These are phyloP conservation scores for Sisor rabdophorus DNA, from an alignment of 2,113 vertebrate genomes.

Conservation along the genomic window DNA sequence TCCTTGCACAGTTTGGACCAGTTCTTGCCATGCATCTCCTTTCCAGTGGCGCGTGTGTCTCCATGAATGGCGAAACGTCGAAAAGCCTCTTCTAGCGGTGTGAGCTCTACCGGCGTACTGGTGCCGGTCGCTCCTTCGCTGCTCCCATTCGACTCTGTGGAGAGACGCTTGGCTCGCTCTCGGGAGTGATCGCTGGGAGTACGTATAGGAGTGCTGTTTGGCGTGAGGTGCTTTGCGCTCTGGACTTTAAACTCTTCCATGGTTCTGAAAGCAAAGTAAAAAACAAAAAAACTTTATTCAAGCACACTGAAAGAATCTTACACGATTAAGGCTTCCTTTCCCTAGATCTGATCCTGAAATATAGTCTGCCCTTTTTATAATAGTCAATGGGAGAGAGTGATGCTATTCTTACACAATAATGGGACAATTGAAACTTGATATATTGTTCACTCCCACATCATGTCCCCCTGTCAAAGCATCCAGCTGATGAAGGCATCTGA, in stretches of 20 bases:
- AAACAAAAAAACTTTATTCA: neutral
- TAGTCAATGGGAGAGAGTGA: neutral
- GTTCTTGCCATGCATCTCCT: slow-evolving; percentile 95
- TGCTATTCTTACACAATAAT: neutral
- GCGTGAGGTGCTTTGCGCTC: slow-evolving; percentile 66
- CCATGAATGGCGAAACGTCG: slow-evolving; percentile 88
- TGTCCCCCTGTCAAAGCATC: no score
- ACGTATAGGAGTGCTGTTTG: slow-evolving; percentile 59
- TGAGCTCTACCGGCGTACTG: slow-evolving; percentile 74
- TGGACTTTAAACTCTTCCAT: slow-evolving; percentile 74
- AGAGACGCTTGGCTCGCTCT: slow-evolving; percentile 71
- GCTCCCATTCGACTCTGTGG: slow-evolving; percentile 78
- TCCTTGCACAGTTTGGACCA: slow-evolving; percentile 96
- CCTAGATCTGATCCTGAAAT: neutral
- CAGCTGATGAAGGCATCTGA: no score
- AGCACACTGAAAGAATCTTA: neutral
- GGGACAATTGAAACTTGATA: neutral
- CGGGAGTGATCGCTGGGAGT: slow-evolving; percentile 65
- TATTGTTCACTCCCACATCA: no score
- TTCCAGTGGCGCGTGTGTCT: slow-evolving; percentile 86
- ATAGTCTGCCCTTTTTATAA: neutral
- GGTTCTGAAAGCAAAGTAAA: slow-evolving; percentile 56
- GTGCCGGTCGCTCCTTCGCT: slow-evolving; percentile 71
- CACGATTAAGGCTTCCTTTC: neutral
- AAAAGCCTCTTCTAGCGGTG: slow-evolving; percentile 88